Evolutionary conservation across 2,888 invertebrate species (phyloP).

Genomic region (Metacarcinus magister): DNA sequence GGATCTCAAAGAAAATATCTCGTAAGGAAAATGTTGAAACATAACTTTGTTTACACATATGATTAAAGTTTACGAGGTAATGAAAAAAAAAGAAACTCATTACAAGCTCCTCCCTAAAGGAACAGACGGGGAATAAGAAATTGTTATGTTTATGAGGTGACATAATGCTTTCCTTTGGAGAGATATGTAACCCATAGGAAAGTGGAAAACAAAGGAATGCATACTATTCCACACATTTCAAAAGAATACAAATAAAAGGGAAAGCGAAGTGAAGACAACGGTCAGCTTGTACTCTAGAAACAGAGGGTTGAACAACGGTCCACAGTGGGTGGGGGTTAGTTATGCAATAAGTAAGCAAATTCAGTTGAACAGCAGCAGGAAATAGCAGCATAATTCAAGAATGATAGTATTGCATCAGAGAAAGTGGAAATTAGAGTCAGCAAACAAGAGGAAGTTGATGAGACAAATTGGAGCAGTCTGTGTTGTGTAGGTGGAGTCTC

Average conservation of each 20-base stretch:
- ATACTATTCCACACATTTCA: neutral
- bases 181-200: neutral
- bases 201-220: neutral
- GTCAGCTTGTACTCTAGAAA: neutral
- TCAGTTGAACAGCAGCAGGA: neutral
- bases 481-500: neutral
- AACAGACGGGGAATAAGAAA: neutral
- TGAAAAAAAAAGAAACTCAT: neutral
- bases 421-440: neutral
- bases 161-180: neutral
- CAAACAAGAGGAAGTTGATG: neutral
- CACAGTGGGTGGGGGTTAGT: neutral
- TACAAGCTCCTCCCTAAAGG: neutral
- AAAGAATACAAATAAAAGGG: neutral
- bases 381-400: neutral
- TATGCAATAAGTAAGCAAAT: neutral
- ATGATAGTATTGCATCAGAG: neutral
- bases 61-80: neutral
- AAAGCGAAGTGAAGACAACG: neutral
- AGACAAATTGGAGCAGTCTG: neutral
- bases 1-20: neutral
- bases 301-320: neutral
- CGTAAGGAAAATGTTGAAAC: neutral
- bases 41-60: neutral
- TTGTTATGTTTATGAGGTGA: neutral